Percentiles rank a stretch among this genome's conserved stretches.
phyloP scores from a whole-genome alignment of 2,888 invertebrate species.

The Lasius fuliginosus region DNA sequence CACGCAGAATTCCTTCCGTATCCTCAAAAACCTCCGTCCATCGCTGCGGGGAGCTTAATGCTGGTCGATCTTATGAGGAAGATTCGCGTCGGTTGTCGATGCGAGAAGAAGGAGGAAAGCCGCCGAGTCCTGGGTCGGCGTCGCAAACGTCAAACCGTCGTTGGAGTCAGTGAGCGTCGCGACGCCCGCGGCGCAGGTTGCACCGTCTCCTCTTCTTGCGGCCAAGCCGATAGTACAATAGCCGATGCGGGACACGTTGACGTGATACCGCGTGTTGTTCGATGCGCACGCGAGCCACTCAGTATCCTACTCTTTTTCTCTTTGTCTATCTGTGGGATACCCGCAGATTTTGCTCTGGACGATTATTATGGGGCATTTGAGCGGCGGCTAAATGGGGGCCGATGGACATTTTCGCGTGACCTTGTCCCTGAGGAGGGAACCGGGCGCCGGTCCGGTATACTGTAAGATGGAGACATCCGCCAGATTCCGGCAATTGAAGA shows the following conservation, averaged over 20 bases:
- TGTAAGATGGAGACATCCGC: conserved; percentile 88
- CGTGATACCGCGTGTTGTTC: conserved; percentile 8
- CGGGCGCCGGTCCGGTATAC: conserved; percentile 87
- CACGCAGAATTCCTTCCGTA: not conserved
- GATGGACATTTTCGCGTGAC: conserved; percentile 86
- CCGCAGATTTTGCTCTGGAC: not conserved
- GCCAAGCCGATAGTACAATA: conserved; percentile 1
- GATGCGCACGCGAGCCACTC: not conserved
- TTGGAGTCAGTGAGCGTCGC: conserved; percentile 81
- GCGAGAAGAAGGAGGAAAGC: conserved; percentile 49
- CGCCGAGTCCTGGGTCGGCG: conserved; percentile 62
- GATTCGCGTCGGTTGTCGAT: not conserved
- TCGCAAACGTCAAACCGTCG: conserved; percentile 57
- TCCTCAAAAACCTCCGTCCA: conserved; percentile 2
- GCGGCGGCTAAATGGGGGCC: conserved; percentile 79
- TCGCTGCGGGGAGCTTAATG: conserved; percentile 13
- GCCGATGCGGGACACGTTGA: not conserved
- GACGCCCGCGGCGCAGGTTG: conserved; percentile 79
- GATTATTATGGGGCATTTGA: conserved; percentile 64
- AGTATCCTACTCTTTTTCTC: not conserved
- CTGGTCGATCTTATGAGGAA: conserved; percentile 3
- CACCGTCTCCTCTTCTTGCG: conserved; percentile 32
- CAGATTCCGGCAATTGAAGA: conserved; percentile 87
- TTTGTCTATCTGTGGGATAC: not conserved
- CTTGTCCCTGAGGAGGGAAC: conserved; percentile 87